These are phyloP conservation scores for Gila robusta DNA, from an alignment of 2,797 vertebrate species.

Conservation along the genomic window DNA sequence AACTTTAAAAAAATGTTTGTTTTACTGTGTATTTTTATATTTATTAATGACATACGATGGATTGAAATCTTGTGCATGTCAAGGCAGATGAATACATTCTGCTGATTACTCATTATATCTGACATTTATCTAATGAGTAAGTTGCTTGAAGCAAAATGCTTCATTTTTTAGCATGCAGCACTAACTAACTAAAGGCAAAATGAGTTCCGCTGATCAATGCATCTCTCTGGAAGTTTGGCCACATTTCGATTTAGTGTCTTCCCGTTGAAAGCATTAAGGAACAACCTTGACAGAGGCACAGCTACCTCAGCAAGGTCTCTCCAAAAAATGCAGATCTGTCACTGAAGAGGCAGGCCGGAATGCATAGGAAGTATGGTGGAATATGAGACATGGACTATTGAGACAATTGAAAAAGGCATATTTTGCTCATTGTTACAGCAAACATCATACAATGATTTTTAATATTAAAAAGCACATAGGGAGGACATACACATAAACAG, in stretches of 20 bases:
- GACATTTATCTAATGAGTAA: constrained; percentile 41
- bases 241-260: constrained; percentile 41
- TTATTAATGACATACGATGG: not conserved
- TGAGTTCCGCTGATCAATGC: constrained; percentile 31
- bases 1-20: not conserved
- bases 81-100: not conserved
- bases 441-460: not conserved
- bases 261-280: constrained; percentile 47
- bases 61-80: not conserved
- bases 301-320: constrained; percentile 24
- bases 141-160: constrained; percentile 31
- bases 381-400: not conserved
- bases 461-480: not conserved
- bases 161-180: constrained; percentile 29
- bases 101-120: constrained; percentile 50
- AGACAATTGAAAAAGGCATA: not conserved
- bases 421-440: not conserved
- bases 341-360: constrained; percentile 2
- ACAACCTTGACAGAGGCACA: constrained; percentile 36
- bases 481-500: not conserved
- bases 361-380: constrained; percentile 31
- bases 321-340: not conserved
- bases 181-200: constrained; percentile 33
- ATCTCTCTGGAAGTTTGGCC: constrained; percentile 47
- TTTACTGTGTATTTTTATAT: not conserved